phyloP scores from a whole-genome alignment of 2,888 invertebrate species.

The Dynastes tityus region DNA sequence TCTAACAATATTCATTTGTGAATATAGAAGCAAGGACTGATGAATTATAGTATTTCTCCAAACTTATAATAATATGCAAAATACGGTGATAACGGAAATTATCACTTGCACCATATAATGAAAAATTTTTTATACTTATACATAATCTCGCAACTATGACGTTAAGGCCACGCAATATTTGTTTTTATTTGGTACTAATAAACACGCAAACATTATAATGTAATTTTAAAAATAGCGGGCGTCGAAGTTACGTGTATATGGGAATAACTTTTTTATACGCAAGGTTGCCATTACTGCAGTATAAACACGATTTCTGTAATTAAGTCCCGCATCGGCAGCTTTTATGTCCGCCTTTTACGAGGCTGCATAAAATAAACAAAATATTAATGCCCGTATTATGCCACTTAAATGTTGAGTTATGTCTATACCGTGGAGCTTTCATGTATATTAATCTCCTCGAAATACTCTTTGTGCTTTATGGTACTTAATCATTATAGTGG shows the following conservation, averaged over 20 bases:
- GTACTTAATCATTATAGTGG: neutral
- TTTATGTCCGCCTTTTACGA: conserved; percentile 10
- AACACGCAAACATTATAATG: conserved; percentile 8
- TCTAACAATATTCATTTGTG: too few relatives aligned
- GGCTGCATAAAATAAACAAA: conserved; percentile 16
- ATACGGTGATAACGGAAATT: too few relatives aligned
- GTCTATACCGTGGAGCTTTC: neutral
- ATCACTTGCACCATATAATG: too few relatives aligned
- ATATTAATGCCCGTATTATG: neutral
- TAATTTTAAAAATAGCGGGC: neutral
- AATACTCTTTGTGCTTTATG: neutral
- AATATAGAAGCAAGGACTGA: too few relatives aligned
- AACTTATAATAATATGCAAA: too few relatives aligned
- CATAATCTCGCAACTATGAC: too few relatives aligned
- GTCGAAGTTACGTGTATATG: conserved; percentile 4
- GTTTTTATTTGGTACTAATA: too few relatives aligned
- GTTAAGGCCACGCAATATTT: too few relatives aligned
- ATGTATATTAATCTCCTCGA: too few relatives aligned
- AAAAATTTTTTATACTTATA: too few relatives aligned
- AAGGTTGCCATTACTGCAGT: conserved; percentile 12
- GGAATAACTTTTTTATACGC: conserved; percentile 2
- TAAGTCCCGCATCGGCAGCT: conserved; percentile 3
- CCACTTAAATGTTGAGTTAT: neutral
- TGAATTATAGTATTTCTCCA: too few relatives aligned
- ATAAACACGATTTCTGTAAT: conserved; percentile 14